phyloP scores from a whole-genome alignment of 1,140 invertebrate genomes.

The Cheumatopsyche charites region DNA sequence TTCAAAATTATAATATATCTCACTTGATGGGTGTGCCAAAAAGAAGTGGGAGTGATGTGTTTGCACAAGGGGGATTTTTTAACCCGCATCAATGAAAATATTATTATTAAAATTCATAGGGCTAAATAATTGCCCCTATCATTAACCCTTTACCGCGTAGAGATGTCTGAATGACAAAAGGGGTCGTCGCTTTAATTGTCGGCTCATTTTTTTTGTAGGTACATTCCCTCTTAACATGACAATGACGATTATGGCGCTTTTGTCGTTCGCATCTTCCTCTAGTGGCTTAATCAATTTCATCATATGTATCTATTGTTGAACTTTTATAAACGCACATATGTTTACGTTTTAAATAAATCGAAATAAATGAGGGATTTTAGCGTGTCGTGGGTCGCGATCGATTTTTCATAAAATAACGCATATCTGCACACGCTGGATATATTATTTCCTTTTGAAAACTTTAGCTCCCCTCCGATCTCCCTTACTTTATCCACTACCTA shows the following conservation, averaged over 20 bases:
- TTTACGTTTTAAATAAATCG: too few relatives aligned
- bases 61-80: background rate
- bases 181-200: constrained; percentile 19
- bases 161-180: constrained; percentile 21
- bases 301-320: too few relatives aligned
- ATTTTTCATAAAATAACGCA: constrained; percentile 29
- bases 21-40: too few relatives aligned
- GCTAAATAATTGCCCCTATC: constrained; percentile 48
- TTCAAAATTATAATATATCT: too few relatives aligned
- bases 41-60: too few relatives aligned
- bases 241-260: too few relatives aligned
- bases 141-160: constrained; percentile 44
- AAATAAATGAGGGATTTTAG: too few relatives aligned
- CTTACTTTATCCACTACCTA: constrained; percentile 28
- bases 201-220: background rate
- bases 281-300: too few relatives aligned
- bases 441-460: constrained; percentile 35
- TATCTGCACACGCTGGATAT: constrained; percentile 18
- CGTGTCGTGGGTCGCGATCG: constrained; percentile 17
- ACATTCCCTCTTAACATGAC: too few relatives aligned
- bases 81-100: constrained; percentile 37
- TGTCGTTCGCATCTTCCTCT: too few relatives aligned
- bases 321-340: too few relatives aligned
- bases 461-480: constrained; percentile 18
- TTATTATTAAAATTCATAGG: constrained; percentile 43